A percentile compares a stretch with the other conserved stretches of the same genome.
These are phyloP conservation scores for Camponotus floridanus DNA, from an alignment of 1,140 invertebrate genomes.

Conservation along the genomic window DNA sequence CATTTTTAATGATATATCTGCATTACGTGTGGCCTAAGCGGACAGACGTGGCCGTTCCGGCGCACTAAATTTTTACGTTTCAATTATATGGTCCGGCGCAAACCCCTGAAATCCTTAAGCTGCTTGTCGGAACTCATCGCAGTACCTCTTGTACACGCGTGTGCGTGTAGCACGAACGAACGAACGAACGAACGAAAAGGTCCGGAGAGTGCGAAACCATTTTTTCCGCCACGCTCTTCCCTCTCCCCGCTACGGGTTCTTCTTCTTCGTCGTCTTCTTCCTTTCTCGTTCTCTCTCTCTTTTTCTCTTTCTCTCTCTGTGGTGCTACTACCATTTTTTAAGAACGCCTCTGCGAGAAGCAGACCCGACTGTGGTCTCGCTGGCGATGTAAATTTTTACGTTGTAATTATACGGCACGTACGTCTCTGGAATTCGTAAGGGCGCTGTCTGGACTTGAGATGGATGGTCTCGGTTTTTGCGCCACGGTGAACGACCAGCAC, in stretches of 20 bases:
- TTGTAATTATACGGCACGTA: constrained; percentile 83
- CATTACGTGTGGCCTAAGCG: constrained; percentile 68
- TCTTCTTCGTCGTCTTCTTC: background rate
- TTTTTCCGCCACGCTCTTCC: constrained; percentile 50
- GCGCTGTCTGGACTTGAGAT: constrained; percentile 78
- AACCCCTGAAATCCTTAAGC: constrained; percentile 30
- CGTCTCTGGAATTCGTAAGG: constrained; percentile 82
- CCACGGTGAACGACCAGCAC: constrained; percentile 75
- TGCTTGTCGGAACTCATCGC: constrained; percentile 37
- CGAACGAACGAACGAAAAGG: constrained; percentile 22
- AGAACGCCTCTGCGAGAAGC: constrained; percentile 52
- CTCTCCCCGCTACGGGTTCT: background rate
- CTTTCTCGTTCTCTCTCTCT: background rate
- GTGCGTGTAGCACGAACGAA: constrained; percentile 25
- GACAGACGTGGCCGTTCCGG: constrained; percentile 60
- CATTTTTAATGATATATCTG: constrained; percentile 75
- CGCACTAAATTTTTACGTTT: constrained; percentile 80
- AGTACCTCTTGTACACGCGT: background rate
- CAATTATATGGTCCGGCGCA: constrained; percentile 71
- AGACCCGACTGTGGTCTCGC: constrained; percentile 54
- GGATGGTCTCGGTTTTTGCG: constrained; percentile 78
- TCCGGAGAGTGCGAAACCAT: constrained; percentile 48
- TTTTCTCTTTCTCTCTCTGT: background rate
- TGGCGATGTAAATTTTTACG: constrained; percentile 81
- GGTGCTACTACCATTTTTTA: constrained; percentile 48